Base-by-base conservation (phyloP, 1,140 invertebrate genomes). In the Dendrolimus punctatus region DNA sequence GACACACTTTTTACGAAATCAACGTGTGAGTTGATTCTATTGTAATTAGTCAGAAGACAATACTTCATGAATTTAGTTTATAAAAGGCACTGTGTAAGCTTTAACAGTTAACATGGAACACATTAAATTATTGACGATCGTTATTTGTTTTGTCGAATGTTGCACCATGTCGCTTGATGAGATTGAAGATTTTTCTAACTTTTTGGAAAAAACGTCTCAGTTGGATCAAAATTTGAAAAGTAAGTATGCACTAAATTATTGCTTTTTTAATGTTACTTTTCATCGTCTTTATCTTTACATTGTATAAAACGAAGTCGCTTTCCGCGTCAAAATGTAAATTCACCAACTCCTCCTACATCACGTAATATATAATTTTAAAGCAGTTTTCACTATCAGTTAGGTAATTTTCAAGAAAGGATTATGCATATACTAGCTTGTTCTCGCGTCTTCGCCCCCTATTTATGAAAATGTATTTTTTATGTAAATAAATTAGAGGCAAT, bases 111-210 rank as follows among this genome's bases (percentile, higher is more conserved):
- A 10, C 10, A 61, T 59, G 81, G 66, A 67, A 64, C 73, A 68
- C 52, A 53, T 55, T 51, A 55, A 62, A 58, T 62, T 74, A 46
- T 54, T 51, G 45, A 53, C 77, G 23, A 64, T 69, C 9, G 54
- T 73, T 66, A 43, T 77, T 59, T 71, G 71, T 70, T 66, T 68
- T 52, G 46, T 71, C 42, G 64, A 75, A 78, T 77, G 78, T 58
- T 63, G 60, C 38, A 56, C 76, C 10, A 84, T 82, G 72, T 65
- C 73, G n/a, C 53, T 60, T 8, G 67, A 64, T 52, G 82, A 85
- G 66, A 51, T 85, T 9, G 80, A 86, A 58, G 82, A 86, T 56
- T 86, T 86, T 66, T 70, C 60, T 54, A 72, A 83, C 54, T 80
- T 75, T 52, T 51, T 86, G 49, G 64, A 70, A 53, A 68, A 77